Evolutionary conservation across 2,888 invertebrate genomes (phyloP).

Genomic region (Cerastis leucographa): DNA sequence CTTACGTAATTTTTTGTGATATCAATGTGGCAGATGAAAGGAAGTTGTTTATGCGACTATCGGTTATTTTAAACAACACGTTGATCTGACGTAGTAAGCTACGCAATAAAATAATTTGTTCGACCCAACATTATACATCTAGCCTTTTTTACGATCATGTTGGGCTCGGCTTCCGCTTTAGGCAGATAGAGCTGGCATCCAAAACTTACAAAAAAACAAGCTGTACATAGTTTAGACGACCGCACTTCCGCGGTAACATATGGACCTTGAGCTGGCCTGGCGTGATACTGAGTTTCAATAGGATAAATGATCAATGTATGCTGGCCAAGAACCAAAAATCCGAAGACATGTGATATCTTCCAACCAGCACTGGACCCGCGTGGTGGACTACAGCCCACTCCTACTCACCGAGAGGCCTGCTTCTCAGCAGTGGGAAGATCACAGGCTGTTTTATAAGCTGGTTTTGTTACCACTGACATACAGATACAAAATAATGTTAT

Average conservation of each 20-base stretch:
- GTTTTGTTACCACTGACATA: background rate
- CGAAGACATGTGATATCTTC: background rate
- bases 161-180: background rate
- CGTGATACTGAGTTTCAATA: background rate
- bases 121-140: background rate
- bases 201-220: background rate
- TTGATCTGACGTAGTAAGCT: background rate
- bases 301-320: background rate
- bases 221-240: background rate
- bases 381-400: background rate
- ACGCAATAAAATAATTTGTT: background rate
- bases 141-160: too few relatives aligned
- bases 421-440: background rate
- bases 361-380: background rate
- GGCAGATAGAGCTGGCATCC: background rate
- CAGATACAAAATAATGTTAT: background rate
- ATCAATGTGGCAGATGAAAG: background rate
- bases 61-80: slow-evolving; percentile 1
- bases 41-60: slow-evolving; percentile 7
- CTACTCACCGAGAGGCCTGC: background rate
- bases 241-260: background rate
- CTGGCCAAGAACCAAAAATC: background rate
- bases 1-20: slow-evolving; percentile 11
- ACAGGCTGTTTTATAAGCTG: background rate
- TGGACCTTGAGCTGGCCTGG: background rate